A percentile compares a stretch with the other conserved stretches of the same genome.
Conservation (phyloP, 2,888 invertebrate genomes). For the Heliconius sara region DNA sequence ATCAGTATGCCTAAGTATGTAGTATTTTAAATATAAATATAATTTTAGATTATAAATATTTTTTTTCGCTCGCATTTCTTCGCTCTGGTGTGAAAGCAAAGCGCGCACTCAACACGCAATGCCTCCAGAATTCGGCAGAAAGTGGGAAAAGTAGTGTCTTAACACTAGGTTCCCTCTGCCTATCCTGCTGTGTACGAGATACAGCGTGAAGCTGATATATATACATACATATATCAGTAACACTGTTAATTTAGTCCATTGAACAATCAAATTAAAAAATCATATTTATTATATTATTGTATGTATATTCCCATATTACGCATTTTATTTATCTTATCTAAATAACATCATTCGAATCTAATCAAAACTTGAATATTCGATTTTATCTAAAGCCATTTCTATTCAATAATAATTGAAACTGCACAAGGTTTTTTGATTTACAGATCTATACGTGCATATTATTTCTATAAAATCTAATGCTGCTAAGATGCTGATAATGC, state of each 20-base stretch:
- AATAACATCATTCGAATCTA: slow-evolving; percentile 7
- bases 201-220: not conserved
- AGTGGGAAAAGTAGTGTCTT: too few relatives aligned
- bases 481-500: too few relatives aligned
- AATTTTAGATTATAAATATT: too few relatives aligned
- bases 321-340: slow-evolving; percentile 19
- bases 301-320: not conserved
- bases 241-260: not conserved
- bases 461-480: not conserved
- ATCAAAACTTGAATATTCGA: not conserved
- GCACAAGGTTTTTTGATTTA: not conserved
- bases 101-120: too few relatives aligned
- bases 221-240: not conserved
- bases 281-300: too few relatives aligned
- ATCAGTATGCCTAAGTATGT: too few relatives aligned
- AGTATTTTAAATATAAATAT: too few relatives aligned
- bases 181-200: not conserved
- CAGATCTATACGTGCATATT: not conserved
- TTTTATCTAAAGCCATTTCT: slow-evolving; percentile 12
- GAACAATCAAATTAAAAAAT: not conserved
- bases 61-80: too few relatives aligned
- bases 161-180: not conserved
- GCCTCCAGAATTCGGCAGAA: too few relatives aligned
- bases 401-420: slow-evolving; percentile 7
- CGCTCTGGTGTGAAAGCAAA: too few relatives aligned